Base-by-base conservation (phyloP, 2,113 vertebrate species). In the Hypanus sabinus region DNA sequence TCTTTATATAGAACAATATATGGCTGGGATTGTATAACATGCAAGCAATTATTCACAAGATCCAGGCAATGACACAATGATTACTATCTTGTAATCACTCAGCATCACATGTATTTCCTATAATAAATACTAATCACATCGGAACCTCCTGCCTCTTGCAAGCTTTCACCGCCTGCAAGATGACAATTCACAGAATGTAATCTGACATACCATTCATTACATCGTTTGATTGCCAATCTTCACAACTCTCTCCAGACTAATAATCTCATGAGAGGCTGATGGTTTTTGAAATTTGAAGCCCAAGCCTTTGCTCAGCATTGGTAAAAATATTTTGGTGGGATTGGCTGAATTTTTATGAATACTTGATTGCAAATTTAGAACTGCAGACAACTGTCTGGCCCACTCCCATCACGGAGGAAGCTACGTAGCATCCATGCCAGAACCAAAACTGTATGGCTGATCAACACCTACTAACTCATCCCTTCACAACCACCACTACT, bases 81-180 rank as follows among this genome's bases (percentile, higher is more conserved):
- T 93, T 93, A 55, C 91, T 73, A 93, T 36, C 91, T 93, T 93
- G 70, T 55, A 55, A 24, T 55, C 70, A 93, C 70, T 93, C 68
- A 46, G 68, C 91, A 93, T 93, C 70, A 93, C 70, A 55, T 93
- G 46, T 93, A 93, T 93, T 46, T 93, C 91, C 38, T 93, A 27
- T 93, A 73, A 71, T 73, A 93, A 93, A 93, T 93, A 73, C 91
- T 73, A 93, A 93, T 93, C 91, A 46, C 38, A 46, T 75, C 24
- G 33, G 38, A 73, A 93, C 33, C 18, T 93, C 90, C 30, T 6
- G 38, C 90, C 91, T 55, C 16, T 70, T 70, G 18, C n/a, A 91
- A n/a, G 60, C 33, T 90, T 90, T 38, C 88, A 38, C 65, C 71
- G 90, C 65, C 90, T 92, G 90, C 65, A 92, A n/a, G 10, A 12